These are phyloP conservation scores for Brenthis hecate DNA, from an alignment of 2,888 invertebrate species.

Conservation along the genomic window DNA sequence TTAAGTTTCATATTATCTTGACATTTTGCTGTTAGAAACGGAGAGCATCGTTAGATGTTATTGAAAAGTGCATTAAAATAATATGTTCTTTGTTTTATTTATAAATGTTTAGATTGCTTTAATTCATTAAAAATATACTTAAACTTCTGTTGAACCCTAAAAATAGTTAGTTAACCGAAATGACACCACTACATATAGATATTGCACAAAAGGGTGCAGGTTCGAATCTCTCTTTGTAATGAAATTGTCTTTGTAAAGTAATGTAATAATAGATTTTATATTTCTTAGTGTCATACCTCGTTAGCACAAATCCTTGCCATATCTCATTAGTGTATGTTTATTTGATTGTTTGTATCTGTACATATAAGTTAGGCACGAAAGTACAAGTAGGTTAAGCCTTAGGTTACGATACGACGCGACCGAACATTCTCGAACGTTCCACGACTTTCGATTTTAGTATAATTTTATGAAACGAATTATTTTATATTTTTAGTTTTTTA, in stretches of 20 bases:
- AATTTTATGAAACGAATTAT: slow-evolving; percentile 17
- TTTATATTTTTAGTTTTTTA: slow-evolving; percentile 25
- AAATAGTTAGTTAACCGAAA: too few relatives aligned
- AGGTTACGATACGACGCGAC: slow-evolving; percentile 48
- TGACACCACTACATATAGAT: too few relatives aligned
- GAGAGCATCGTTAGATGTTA: too few relatives aligned
- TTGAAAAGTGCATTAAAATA: too few relatives aligned
- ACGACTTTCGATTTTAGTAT: slow-evolving; percentile 40
- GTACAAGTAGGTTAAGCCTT: slow-evolving; percentile 74
- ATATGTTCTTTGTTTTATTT: too few relatives aligned
- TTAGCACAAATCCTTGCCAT: slow-evolving; percentile 58
- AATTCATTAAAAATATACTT: too few relatives aligned
- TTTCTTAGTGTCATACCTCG: slow-evolving; percentile 1
- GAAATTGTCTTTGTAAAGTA: slow-evolving; percentile 20
- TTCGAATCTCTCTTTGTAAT: background rate
- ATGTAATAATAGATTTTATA: slow-evolving; percentile 7
- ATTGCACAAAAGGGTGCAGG: too few relatives aligned
- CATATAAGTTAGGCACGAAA: slow-evolving; percentile 53
- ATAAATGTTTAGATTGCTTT: too few relatives aligned
- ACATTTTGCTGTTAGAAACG: too few relatives aligned
- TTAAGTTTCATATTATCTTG: too few relatives aligned
- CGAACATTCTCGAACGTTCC: slow-evolving; percentile 63
- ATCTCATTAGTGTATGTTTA: slow-evolving; percentile 30
- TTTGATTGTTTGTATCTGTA: slow-evolving; percentile 42
- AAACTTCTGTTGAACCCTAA: too few relatives aligned